Evolutionary conservation across 1,140 invertebrate species (phyloP), one percentile per base, ranked within the genome.

Genomic region (Battus philenor): DNA sequence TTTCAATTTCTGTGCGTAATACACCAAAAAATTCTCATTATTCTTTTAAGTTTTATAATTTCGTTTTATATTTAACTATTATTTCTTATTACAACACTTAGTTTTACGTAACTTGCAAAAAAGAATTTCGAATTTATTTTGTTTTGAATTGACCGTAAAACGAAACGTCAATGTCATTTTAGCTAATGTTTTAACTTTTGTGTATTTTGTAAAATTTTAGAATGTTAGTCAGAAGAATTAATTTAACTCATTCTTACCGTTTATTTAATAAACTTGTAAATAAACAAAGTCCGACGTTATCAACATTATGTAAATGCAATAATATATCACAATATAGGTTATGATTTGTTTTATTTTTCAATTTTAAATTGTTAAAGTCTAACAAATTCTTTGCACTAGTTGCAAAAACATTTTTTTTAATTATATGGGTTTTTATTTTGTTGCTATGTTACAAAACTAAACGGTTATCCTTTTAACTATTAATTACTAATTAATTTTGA

Each of bases 261-360:
- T 10, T 41, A 4, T 15, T 16, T 29, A 41, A 29, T 29, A 41
- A 41, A 41, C 2, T 41, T 13, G n/a, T 10, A 16, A 26, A 11
- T 41, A 41, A 29, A 41, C 15, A 52, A 34, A 45, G 8, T 15
- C 8, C 38, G 26, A 11, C 20, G 1, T 11, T 54, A 38, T 29
- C 41, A 22, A 9, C 33, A 32, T 18, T 44, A 32, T 54, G 52
- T 41, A 15, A 46, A 31, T 59, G 46, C 16, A 24, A 10, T 10
- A 29, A 39, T 33, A 7, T 22, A 12, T 26, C 15, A n/a, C 46
- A 50, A 13, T 27, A 41, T 18, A 63, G 59, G 64, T 68, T 64
- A 57, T 52, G 44, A 47, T 54, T 47, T 44, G 24, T 29, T 26
- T 15, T 24, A 7, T 47, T 44, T 5, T 17, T 26, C 9, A 30